phyloP scores from a whole-genome alignment of 2,888 invertebrate species.

The Melanostoma scalare region DNA sequence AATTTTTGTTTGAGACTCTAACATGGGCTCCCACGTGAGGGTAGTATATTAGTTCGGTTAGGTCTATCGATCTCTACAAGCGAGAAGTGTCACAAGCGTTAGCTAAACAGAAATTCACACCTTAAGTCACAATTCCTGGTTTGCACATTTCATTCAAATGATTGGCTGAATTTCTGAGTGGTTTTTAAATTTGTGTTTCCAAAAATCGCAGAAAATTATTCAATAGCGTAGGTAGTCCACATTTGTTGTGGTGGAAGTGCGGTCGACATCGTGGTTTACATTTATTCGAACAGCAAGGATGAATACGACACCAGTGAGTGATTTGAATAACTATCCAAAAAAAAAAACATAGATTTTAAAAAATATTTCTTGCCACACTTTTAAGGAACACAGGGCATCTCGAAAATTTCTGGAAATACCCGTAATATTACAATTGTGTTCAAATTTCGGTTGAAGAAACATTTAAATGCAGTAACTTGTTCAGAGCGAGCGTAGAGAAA shows the following conservation, averaged over 20 bases:
- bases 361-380: too few species aligned
- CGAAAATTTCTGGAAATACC: too few species aligned
- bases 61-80: conserved; percentile 24
- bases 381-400: too few species aligned
- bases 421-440: too few species aligned
- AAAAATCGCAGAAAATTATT: conserved; percentile 18
- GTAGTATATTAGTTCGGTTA: background rate
- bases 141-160: conserved; percentile 55
- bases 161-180: conserved; percentile 13
- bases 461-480: too few species aligned
- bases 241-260: conserved; percentile 13
- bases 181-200: conserved; percentile 40
- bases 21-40: conserved; percentile 7
- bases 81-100: conserved; percentile 57
- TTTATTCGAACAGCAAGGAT: background rate
- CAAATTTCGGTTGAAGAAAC: too few species aligned
- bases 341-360: too few species aligned
- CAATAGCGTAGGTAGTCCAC: conserved; percentile 28
- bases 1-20: background rate
- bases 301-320: conserved; percentile 47
- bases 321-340: background rate
- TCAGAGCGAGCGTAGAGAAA: too few species aligned
- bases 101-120: conserved; percentile 58
- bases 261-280: background rate
- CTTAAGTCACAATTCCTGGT: conserved; percentile 56